Evolutionary conservation across 2,797 vertebrate genomes (phyloP).

Genomic region (Garrulus glandarius): DNA sequence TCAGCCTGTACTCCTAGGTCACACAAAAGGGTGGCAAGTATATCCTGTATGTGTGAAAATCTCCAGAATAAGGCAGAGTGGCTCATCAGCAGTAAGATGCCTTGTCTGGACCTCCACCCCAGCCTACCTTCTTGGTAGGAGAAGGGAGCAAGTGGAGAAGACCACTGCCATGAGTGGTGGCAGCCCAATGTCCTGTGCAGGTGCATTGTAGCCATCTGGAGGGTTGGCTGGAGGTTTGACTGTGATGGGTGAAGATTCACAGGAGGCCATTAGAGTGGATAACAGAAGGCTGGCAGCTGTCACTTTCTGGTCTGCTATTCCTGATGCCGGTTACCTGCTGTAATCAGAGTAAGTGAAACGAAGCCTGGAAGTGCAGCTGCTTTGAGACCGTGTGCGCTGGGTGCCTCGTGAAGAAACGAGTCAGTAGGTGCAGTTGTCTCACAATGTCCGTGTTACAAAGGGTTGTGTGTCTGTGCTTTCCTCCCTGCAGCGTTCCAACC

Average conservation of each 20-base stretch:
- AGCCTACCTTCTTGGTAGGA: not conserved
- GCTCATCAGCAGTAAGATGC: not conserved
- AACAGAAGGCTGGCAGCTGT: not conserved
- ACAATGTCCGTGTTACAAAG: rapidly evolving
- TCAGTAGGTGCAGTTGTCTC: rapidly evolving
- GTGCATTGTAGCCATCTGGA: not conserved
- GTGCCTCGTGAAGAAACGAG: not conserved
- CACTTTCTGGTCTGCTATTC: not conserved
- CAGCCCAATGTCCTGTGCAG: rapidly evolving
- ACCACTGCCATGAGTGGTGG: rapidly evolving
- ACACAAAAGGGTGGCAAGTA: not conserved
- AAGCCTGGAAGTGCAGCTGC: not conserved
- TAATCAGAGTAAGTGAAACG: not conserved
- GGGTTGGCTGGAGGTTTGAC: not conserved
- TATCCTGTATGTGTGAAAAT: not conserved
- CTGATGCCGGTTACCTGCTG: not conserved
- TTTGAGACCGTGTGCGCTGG: not conserved
- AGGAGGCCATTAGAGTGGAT: not conserved
- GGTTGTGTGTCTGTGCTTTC: not conserved
- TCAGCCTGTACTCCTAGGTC: not conserved
- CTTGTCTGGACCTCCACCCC: not conserved
- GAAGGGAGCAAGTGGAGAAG: not conserved
- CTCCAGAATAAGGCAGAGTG: not conserved
- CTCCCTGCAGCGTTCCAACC: conserved; percentile 91
- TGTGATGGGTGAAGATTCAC: not conserved